Conservation (phyloP, 2,113 vertebrate species). For the Spermophilus dauricus region DNA sequence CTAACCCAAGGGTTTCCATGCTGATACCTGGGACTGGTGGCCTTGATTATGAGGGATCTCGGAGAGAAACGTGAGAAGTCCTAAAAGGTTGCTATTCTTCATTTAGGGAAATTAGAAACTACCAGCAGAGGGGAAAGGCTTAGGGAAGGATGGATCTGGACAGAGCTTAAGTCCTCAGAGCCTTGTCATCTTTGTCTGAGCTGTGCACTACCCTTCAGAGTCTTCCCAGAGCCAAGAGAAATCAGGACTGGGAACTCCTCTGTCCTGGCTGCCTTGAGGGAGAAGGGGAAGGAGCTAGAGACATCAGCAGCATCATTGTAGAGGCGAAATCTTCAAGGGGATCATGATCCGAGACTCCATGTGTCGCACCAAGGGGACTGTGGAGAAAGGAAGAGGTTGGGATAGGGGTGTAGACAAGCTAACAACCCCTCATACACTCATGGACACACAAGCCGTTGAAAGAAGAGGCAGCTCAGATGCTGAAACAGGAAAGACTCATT, state of each 20-base stretch:
- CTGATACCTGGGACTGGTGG: neutral
- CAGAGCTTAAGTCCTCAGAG: slow-evolving; percentile 30
- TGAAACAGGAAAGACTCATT: neutral
- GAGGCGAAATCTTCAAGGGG: slow-evolving; percentile 94
- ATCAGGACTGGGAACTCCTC: slow-evolving; percentile 1
- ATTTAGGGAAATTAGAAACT: slow-evolving; percentile 42
- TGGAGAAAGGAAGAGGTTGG: slow-evolving; percentile 55
- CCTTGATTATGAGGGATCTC: slow-evolving; percentile 1
- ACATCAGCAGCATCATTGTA: slow-evolving; percentile 90
- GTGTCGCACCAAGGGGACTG: slow-evolving; percentile 95
- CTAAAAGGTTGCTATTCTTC: slow-evolving; percentile 49
- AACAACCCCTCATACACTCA: neutral
- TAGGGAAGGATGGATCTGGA: neutral
- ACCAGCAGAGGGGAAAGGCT: neutral
- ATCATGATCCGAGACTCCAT: slow-evolving; percentile 99
- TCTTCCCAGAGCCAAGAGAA: slow-evolving; percentile 42
- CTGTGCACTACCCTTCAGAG: neutral
- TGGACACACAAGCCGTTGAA: neutral
- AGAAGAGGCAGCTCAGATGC: neutral
- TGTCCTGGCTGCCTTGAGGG: slow-evolving; percentile 14
- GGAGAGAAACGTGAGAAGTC: neutral
- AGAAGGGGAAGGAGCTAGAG: neutral
- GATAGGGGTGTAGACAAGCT: neutral
- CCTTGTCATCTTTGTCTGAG: slow-evolving; percentile 34
- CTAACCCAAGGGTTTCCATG: neutral